Evolutionary conservation across 2,113 vertebrate species (phyloP).

Genomic region (Rhadina sibilatrix): DNA sequence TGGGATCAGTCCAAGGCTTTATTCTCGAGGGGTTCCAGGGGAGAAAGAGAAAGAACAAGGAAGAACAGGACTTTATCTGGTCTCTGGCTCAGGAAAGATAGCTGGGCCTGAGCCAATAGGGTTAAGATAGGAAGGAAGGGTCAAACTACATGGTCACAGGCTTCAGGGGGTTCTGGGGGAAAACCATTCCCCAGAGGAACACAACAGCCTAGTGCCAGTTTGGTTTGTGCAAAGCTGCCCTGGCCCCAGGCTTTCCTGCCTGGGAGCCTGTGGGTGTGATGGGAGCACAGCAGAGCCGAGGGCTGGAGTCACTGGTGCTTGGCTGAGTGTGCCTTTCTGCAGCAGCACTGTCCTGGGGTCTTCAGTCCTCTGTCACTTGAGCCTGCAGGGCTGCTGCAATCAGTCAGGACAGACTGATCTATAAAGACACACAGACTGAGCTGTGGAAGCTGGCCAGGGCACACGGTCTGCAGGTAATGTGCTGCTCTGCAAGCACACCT

Average conservation of each 20-base stretch:
- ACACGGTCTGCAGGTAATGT: background rate
- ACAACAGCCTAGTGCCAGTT: accelerated
- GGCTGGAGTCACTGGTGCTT: accelerated
- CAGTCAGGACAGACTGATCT: background rate
- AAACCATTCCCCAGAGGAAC: too few relatives aligned
- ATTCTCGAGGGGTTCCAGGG: too few relatives aligned
- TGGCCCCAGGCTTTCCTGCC: background rate
- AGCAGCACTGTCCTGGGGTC: background rate
- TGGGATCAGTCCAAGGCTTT: too few relatives aligned
- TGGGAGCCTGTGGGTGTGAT: accelerated
- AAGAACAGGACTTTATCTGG: too few relatives aligned
- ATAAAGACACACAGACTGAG: background rate
- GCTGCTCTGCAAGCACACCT: background rate
- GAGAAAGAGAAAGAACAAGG: too few relatives aligned
- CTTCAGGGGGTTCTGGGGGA: too few relatives aligned
- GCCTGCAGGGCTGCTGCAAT: background rate
- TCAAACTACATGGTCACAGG: too few relatives aligned
- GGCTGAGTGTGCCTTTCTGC: accelerated
- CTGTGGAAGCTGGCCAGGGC: background rate
- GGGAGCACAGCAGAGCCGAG: accelerated
- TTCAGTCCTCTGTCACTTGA: background rate
- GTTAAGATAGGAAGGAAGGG: too few relatives aligned
- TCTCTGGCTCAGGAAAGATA: too few relatives aligned
- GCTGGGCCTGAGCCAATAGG: too few relatives aligned
- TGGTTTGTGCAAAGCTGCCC: background rate